Evolutionary conservation across 2,888 invertebrate species (phyloP), one percentile per base, ranked within the genome.

Genomic region (Mesorhabditis sp.): DNA sequence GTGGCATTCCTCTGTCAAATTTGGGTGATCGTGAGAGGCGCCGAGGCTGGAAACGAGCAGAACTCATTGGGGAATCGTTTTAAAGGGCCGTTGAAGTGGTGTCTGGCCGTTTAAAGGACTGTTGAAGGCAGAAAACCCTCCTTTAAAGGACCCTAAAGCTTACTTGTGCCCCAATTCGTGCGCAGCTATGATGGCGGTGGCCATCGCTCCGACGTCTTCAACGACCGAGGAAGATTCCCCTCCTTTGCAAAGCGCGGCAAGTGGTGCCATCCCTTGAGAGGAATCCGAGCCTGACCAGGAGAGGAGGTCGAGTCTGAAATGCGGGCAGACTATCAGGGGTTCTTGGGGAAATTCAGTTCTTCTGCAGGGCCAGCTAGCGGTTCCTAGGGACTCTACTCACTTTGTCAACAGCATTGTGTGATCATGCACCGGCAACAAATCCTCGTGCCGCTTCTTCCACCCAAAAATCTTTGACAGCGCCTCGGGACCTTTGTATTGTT

Each of bases 211-310:
- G 45, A 83, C 76, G 70, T 85, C 85, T 72, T 85, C 85, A 42
- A 85, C 82, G 4, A 85, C 80, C 44, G 80, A 79, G 63, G 79
- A 76, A 0, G 84, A 82, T 28, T 84, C 82, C 6, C 77, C 80
- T 50, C 69, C 66, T 43, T 72, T 70, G 67, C 85, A 85, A 65
- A 85, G 81, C 44, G 80, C 76, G 10, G 80, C 76, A n/a, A 85
- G 82, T 65, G 84, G 85, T 0, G 83, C 85, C 79, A 85, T 83
- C 68, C 85, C 85, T 70, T 84, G 84, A 2, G 84, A 84, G 4
- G 83, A 75, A 28, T 80, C 78, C 63, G 82, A 80, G 15, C 81
- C 82, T 10, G 72, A 70, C 10, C 74, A 72, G 4, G 82, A 77
- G 4, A 83, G 65, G 41, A 83, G 70, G 66, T 83, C 83, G 62